Conservation (phyloP, 1,140 invertebrate genomes). For the Solenopsis invicta region DNA sequence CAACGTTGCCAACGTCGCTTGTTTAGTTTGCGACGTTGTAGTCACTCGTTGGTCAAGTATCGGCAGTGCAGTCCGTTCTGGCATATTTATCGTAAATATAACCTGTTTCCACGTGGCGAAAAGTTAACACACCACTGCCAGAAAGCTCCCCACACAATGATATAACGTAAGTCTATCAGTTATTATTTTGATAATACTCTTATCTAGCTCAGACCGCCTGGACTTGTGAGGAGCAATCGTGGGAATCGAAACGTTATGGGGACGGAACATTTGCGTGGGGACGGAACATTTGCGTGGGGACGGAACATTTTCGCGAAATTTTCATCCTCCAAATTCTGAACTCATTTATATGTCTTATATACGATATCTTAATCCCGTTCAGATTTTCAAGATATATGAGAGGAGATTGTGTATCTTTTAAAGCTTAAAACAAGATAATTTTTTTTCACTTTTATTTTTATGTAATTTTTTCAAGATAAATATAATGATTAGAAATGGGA, state of each 20-base stretch:
- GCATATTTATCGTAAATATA: slow-evolving; percentile 70
- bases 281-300: too few relatives aligned
- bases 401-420: not conserved
- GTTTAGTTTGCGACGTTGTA: slow-evolving; percentile 73
- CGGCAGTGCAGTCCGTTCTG: slow-evolving; percentile 68
- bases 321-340: not conserved
- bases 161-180: slow-evolving; percentile 69
- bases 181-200: slow-evolving; percentile 29
- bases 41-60: slow-evolving; percentile 61
- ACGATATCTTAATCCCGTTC: not conserved
- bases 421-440: not conserved
- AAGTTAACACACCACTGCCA: slow-evolving; percentile 51
- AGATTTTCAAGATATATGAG: not conserved
- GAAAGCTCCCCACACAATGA: slow-evolving; percentile 27
- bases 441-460: slow-evolving; percentile 2
- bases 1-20: slow-evolving; percentile 70
- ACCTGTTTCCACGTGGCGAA: slow-evolving; percentile 60
- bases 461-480: slow-evolving; percentile 2
- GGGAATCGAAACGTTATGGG: not conserved
- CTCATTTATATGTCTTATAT: not conserved
- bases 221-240: slow-evolving; percentile 8
- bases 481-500: not conserved
- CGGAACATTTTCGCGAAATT: not conserved
- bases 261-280: not conserved
- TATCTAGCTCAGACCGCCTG: slow-evolving; percentile 4